Conservation (phyloP, 2,888 invertebrate genomes). For the Noctua comes region DNA sequence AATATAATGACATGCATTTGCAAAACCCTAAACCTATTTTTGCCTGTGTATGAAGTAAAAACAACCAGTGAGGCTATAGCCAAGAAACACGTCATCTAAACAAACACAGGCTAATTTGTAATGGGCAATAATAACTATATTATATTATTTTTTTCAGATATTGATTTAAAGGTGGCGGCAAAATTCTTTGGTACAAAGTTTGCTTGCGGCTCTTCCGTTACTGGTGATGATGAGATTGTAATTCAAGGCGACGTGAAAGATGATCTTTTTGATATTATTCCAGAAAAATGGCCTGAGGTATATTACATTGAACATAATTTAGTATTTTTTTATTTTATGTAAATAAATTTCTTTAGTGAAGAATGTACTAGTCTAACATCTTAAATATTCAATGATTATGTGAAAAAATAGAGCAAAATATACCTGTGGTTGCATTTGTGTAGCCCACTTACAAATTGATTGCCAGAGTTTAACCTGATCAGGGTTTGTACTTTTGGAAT, state of each 20-base stretch:
- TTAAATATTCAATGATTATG: neutral
- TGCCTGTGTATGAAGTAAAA: neutral
- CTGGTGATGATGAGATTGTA: conserved; percentile 99
- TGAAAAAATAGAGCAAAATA: neutral
- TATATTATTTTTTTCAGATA: conserved; percentile 91
- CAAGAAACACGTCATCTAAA: neutral
- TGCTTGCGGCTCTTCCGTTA: conserved; percentile 99
- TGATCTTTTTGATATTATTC: conserved; percentile 99
- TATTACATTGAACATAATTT: conserved; percentile 21
- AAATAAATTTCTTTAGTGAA: neutral
- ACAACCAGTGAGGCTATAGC: neutral
- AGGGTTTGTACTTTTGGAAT: neutral
- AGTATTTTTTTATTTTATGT: neutral
- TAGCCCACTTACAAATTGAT: neutral
- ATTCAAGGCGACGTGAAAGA: conserved; percentile 99
- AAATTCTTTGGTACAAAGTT: conserved; percentile 99
- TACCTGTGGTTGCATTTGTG: neutral
- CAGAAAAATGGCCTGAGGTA: conserved; percentile 99
- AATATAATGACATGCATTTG: neutral
- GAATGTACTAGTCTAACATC: neutral
- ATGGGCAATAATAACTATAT: neutral
- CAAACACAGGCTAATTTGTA: neutral
- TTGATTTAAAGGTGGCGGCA: conserved; percentile 99
- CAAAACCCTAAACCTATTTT: neutral
- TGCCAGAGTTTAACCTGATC: neutral